Base-by-base conservation (phyloP, 2,113 vertebrate genomes). In the Gnathonemus longibarbis region DNA sequence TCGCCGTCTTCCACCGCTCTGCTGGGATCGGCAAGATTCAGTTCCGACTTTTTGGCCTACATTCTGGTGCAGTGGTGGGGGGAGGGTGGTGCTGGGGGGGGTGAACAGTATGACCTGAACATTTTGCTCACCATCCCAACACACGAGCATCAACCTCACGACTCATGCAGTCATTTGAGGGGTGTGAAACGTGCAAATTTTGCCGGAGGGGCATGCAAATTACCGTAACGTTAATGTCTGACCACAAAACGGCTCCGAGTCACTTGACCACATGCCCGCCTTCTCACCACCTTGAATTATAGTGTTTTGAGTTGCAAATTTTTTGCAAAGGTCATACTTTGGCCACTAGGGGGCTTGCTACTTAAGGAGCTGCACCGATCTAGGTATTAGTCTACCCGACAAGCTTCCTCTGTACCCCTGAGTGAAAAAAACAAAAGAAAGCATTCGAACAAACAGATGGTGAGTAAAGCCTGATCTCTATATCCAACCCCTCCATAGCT, bases 1-100 rank as follows among this genome's bases (percentile, higher is more conserved):
- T 90, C 19, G 87, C 84, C 87, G 91, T 86, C 88, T 90, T 90
- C 80, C 88, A 31, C 58, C 42, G 90, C 88, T 50, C 39, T 93
- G 91, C 91, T 92, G 48, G 74, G n/a, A 89, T 94, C 91, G 92
- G 93, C 95, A 95, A 77, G 88, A 94, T 93, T 91, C 90, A 91
- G 90, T 94, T 94, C 93, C 80, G 77, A 93, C 91, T 93, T 89
- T 27, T 21, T 77, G 5, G 31, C 13, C 42, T 87, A 48, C 77
- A 89, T 8, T 83, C 85, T 83, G 35, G 35, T 11, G 15, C 11
- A 7, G 35, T 85, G 35, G 27, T 9, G 13, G 10, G 35, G 31
- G 77, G 31, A 19, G 50, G 50, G 50, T 15, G 50, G 50, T 53
- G 52, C 52, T 53, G 13, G 77, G 15, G 15, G 15, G 31, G 10